Conservation (phyloP, 2,888 invertebrate species). For the Eledona agricola region DNA sequence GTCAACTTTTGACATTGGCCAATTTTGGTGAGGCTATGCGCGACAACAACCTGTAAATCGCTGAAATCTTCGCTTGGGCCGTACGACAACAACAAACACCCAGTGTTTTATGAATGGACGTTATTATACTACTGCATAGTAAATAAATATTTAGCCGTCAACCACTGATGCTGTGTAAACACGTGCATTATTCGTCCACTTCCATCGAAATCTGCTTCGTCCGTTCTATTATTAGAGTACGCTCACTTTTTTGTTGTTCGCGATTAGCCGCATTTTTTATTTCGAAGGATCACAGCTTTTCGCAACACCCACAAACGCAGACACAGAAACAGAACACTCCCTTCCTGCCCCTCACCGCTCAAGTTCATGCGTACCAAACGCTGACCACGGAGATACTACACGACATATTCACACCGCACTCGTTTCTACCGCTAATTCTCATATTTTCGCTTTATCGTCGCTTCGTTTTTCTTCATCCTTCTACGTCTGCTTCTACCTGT, state of each 20-base stretch:
- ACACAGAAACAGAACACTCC: conserved; percentile 53
- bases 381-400: conserved; percentile 13
- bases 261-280: conserved; percentile 52
- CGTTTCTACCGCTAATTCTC: not conserved
- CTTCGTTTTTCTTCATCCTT: not conserved
- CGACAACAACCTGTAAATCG: conserved; percentile 34
- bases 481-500: too few species aligned
- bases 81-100: conserved; percentile 49
- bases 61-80: conserved; percentile 21
- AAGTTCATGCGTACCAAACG: conserved; percentile 27
- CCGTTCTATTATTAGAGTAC: conserved; percentile 34
- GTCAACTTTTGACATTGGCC: conserved; percentile 28
- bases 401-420: conserved; percentile 8
- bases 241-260: conserved; percentile 36
- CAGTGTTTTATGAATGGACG: conserved; percentile 59
- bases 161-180: conserved; percentile 44
- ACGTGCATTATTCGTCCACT: conserved; percentile 35
- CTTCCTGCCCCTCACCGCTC: conserved; percentile 42
- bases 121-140: conserved; percentile 57
- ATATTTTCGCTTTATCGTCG: not conserved
- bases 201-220: conserved; percentile 25
- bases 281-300: conserved; percentile 56
- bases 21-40: conserved; percentile 13
- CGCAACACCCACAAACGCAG: conserved; percentile 59
- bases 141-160: conserved; percentile 61